Conservation (phyloP, 1,140 invertebrate genomes). For the Scaptomyza pallida region DNA sequence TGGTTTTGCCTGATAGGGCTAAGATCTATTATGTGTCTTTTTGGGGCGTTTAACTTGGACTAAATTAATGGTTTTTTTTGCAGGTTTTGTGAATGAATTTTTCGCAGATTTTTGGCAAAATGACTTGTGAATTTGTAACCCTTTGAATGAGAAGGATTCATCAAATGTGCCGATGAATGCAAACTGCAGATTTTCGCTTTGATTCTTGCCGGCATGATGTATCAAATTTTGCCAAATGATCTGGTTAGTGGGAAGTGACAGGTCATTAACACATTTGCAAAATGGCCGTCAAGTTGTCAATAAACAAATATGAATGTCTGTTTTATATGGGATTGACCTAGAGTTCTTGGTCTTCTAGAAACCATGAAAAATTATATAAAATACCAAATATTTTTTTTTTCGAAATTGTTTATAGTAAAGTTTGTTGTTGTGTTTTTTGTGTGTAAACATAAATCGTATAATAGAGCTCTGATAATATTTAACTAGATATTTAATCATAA, state of each 20-base stretch:
- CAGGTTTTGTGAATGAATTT: slow-evolving; percentile 57
- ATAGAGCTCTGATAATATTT: slow-evolving; percentile 70
- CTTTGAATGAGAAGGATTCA: slow-evolving; percentile 45
- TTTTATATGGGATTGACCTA: background rate
- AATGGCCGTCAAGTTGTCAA: slow-evolving; percentile 19
- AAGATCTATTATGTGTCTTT: background rate
- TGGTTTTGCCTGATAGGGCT: slow-evolving; percentile 5
- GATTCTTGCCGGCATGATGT: slow-evolving; percentile 60
- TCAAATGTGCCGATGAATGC: slow-evolving; percentile 30
- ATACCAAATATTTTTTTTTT: slow-evolving; percentile 19
- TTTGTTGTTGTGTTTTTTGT: slow-evolving; percentile 6
- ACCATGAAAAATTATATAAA: slow-evolving; percentile 5
- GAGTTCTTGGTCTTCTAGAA: background rate
- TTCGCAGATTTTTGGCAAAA: slow-evolving; percentile 54
- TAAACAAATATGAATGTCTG: slow-evolving; percentile 7
- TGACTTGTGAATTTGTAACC: slow-evolving; percentile 71
- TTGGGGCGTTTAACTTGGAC: slow-evolving; percentile 15
- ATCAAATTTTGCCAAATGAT: slow-evolving; percentile 44
- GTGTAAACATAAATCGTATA: slow-evolving; percentile 74
- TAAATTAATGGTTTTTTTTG: slow-evolving; percentile 21
- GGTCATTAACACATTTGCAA: slow-evolving; percentile 25
- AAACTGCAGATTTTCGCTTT: slow-evolving; percentile 48
- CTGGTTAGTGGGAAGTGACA: slow-evolving; percentile 57
- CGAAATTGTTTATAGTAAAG: slow-evolving; percentile 40
- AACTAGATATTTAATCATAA: slow-evolving; percentile 58